Percentiles rank a stretch among this genome's conserved stretches.
These are phyloP conservation scores for Hoplostethus mediterraneus DNA, from an alignment of 2,797 vertebrate species.

Conservation along the genomic window DNA sequence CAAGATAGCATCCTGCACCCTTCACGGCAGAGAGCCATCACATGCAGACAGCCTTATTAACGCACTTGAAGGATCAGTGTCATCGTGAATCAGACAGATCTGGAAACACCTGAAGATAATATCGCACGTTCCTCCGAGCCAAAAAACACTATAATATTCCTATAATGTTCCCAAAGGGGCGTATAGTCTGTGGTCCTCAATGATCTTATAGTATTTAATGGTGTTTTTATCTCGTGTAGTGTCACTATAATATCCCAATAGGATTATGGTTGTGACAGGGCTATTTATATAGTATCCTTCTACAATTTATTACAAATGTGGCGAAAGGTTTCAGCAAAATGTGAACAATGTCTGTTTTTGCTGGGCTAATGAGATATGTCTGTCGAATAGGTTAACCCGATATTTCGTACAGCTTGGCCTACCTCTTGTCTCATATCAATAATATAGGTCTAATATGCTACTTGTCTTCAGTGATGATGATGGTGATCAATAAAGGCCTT, in stretches of 20 bases:
- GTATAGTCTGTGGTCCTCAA: too few species aligned
- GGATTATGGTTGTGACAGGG: too few species aligned
- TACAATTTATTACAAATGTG: neutral
- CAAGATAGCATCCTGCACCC: too few species aligned
- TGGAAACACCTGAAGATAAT: slow-evolving; percentile 43
- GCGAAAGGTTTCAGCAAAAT: slow-evolving; percentile 3
- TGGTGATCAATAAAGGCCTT: slow-evolving; percentile 15
- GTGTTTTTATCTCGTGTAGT: too few species aligned
- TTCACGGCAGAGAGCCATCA: slow-evolving; percentile 31
- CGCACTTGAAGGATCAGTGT: slow-evolving; percentile 28
- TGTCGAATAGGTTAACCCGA: neutral
- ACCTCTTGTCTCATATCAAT: too few species aligned
- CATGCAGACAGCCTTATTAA: slow-evolving; percentile 6
- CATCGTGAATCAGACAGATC: slow-evolving; percentile 26
- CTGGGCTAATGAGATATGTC: too few species aligned
- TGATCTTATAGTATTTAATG: too few species aligned
- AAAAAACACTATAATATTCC: slow-evolving; percentile 5
- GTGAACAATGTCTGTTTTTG: neutral
- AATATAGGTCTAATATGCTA: neutral
- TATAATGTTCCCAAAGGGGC: neutral
- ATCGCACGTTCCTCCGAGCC: neutral
- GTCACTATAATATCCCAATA: too few species aligned
- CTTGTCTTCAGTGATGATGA: slow-evolving; percentile 26
- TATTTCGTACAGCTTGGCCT: neutral
- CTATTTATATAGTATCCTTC: too few species aligned